These are phyloP conservation scores for Cricetomys ansorgei DNA, from an alignment of 2,113 vertebrate genomes.

Conservation along the genomic window DNA sequence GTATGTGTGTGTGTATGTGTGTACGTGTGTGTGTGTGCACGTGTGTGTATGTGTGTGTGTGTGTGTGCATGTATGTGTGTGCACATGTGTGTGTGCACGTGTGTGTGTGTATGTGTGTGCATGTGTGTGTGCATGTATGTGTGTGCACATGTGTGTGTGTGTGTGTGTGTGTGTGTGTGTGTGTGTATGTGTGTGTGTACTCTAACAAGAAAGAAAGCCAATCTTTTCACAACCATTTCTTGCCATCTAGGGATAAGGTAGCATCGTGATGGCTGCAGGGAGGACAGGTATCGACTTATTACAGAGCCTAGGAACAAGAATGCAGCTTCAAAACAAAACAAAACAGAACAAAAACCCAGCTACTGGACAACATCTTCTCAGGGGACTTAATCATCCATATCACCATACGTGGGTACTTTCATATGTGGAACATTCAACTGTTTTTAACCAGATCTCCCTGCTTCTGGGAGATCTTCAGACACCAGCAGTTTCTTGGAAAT, in stretches of 20 bases:
- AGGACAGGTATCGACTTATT: neutral
- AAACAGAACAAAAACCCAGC: neutral
- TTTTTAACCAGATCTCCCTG: constrained; percentile 42
- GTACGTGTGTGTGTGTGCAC: too few relatives aligned
- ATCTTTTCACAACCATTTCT: neutral
- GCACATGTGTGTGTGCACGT: neutral
- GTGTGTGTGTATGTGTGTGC: neutral
- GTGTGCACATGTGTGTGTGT: too few relatives aligned
- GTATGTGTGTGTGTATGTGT: neutral
- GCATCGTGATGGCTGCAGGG: neutral
- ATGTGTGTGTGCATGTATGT: too few relatives aligned
- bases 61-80: too few relatives aligned
- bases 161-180: neutral
- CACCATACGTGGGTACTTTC: constrained; percentile 45
- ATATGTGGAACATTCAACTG: neutral
- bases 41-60: neutral
- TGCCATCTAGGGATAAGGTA: neutral
- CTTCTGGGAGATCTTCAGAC: constrained; percentile 51
- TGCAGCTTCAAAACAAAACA: neutral
- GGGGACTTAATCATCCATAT: constrained; percentile 15
- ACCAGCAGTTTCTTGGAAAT: constrained; percentile 44
- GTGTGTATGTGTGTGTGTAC: neutral
- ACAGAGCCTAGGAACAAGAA: neutral
- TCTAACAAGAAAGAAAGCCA: neutral
- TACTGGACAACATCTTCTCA: neutral